Evolutionary conservation across 2,888 invertebrate genomes (phyloP), one percentile per base, ranked within the genome.

Genomic region (Ischnus inquisitorius): DNA sequence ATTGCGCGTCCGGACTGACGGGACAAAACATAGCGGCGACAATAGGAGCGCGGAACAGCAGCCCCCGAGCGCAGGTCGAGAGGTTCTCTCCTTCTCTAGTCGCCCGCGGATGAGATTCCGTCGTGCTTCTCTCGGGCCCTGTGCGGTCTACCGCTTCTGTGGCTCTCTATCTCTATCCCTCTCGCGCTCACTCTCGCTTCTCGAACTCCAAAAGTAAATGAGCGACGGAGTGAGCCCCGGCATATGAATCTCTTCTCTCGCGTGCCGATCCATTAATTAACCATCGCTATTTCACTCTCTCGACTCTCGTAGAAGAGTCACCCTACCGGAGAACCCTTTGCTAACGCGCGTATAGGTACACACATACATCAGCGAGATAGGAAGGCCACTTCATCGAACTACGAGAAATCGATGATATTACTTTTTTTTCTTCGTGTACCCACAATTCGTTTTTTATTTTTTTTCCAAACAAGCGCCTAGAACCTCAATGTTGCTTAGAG

Each of bases 1-100:
- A 91, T 93, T 93, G 92, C 93, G 88, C 91, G 87, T 87, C 85
- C 85, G 92, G 92, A 93, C 93, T 93, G 93, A 93, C 93, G 93
- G 93, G 92, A 93, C 93, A 93, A 93, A 93, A 93, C 92, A 90
- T 86, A 87, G 86, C 86, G 85, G 88, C 90, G 87, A 92, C 93
- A 92, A 93, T 91, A 90, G 89, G 75, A 43, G 79, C 85, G 78
- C 67, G 25, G 19, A 68, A 46, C 82, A 72, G 77, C 78, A 86
- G 64, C 62, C 76, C 85, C 62, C 75, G 65, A 79, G 81, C 82
- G 71, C 87, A 82, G 85, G 80, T 85, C 89, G 88, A 88, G 87
- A 89, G 43, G 48, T 68, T 41, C 22, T 51, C 51, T 78, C 57
- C 34, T 41, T 4, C 39, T 69, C 28, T 41, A 19, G 57, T 68